Conservation (phyloP, 2,888 invertebrate genomes). For the Ashinkailepas kermadecensis region DNA sequence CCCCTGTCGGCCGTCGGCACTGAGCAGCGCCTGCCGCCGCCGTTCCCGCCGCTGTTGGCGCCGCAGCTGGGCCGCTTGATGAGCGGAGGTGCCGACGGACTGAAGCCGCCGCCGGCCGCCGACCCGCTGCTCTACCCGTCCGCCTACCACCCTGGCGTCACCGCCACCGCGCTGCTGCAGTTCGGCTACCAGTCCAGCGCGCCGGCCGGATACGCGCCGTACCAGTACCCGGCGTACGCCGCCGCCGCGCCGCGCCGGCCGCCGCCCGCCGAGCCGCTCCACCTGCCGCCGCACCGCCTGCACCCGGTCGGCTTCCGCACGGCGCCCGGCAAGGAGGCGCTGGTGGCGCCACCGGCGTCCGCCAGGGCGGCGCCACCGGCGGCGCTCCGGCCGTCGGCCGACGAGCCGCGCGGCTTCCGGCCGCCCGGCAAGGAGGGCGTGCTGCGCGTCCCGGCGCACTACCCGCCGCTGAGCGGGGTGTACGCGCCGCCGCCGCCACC, state of each 20-base stretch:
- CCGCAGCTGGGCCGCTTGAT: conserved; percentile 6
- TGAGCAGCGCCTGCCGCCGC: conserved; percentile 17
- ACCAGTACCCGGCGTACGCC: not conserved
- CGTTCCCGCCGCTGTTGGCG: not conserved
- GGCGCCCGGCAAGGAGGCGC: not conserved
- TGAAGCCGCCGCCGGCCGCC: not conserved
- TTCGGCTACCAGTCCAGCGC: not conserved
- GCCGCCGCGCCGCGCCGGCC: not conserved
- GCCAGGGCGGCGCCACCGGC: conserved; percentile 10
- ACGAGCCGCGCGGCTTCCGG: not conserved
- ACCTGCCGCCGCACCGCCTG: not conserved
- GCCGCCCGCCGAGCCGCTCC: not conserved
- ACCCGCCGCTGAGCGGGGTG: conserved; percentile 1
- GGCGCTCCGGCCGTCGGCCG: not conserved
- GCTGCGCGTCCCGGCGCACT: conserved; percentile 13
- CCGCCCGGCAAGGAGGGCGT: not conserved
- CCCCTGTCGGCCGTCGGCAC: not conserved
- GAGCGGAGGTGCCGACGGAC: not conserved
- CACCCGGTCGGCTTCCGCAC: not conserved
- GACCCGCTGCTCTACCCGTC: not conserved
- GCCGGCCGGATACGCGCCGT: not conserved
- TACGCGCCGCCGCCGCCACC: not conserved
- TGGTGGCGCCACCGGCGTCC: conserved; percentile 18
- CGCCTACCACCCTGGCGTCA: not conserved
- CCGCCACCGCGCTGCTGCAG: not conserved